phyloP scores from a whole-genome alignment of 1,140 invertebrate genomes.

The Drosophila eugracilis region DNA sequence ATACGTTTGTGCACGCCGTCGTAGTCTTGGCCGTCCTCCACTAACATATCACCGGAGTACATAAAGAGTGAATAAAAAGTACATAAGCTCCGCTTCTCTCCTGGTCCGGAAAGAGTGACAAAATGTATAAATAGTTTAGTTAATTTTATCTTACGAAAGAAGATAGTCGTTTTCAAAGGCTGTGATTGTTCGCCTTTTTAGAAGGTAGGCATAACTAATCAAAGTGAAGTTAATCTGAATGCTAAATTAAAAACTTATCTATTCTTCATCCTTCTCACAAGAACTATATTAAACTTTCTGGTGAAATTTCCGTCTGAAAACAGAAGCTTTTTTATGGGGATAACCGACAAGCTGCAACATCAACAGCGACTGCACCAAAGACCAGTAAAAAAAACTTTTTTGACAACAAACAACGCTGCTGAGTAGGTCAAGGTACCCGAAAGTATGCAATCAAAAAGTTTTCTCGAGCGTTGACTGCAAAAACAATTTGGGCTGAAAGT shows the following conservation, averaged over 20 bases:
- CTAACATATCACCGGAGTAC: too few relatives aligned
- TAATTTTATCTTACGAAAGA: too few relatives aligned
- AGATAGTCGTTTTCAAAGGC: too few relatives aligned
- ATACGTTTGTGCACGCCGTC: background rate
- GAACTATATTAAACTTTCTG: background rate
- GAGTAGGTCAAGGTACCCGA: conserved; percentile 65
- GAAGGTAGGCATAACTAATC: too few relatives aligned
- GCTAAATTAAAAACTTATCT: background rate
- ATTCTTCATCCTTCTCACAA: background rate
- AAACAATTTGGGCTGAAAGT: conserved; percentile 48
- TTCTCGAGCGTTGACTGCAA: conserved; percentile 43
- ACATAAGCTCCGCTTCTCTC: too few relatives aligned
- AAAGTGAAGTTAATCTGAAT: background rate
- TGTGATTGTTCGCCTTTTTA: too few relatives aligned
- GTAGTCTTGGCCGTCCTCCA: too few relatives aligned
- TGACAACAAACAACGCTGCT: conserved; percentile 19
- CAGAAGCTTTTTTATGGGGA: conserved; percentile 10
- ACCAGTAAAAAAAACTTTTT: conserved; percentile 9
- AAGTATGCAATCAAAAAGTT: conserved; percentile 57
- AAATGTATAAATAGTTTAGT: too few relatives aligned
- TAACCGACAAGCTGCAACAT: conserved; percentile 1
- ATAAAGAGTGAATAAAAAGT: too few relatives aligned
- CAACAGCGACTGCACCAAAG: conserved; percentile 5
- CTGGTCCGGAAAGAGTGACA: too few relatives aligned
- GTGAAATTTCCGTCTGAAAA: background rate